Evolutionary conservation across 1,140 invertebrate species (phyloP).

Genomic region (Parasteatoda tepidariorum): DNA sequence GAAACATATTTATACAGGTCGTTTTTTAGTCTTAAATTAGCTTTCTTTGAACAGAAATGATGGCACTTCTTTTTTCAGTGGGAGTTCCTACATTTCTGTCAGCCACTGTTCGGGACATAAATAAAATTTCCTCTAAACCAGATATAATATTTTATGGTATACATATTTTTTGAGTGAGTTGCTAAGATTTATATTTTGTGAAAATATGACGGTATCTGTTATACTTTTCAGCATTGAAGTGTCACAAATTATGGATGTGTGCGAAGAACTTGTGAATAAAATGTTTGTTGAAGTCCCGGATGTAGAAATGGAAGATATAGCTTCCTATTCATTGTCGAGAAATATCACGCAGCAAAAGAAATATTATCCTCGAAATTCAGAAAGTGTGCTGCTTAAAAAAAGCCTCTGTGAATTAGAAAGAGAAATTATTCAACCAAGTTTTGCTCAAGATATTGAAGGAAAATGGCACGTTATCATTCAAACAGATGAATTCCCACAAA

Average conservation of each 20-base stretch:
- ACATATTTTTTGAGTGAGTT: no score
- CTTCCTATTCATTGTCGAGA: constrained; percentile 38
- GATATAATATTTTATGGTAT: no score
- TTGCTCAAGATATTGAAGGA: constrained; percentile 59
- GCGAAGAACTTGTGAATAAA: constrained; percentile 52
- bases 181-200: no score
- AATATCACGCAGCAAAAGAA: constrained; percentile 30
- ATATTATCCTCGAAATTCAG: constrained; percentile 12
- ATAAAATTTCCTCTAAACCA: no score
- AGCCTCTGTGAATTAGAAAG: constrained; percentile 44
- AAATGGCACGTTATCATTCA: constrained; percentile 62
- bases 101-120: no score
- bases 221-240: constrained; percentile 52
- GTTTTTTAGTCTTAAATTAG: no score
- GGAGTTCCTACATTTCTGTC: no score
- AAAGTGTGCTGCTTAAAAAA: not conserved
- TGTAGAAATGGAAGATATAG: constrained; percentile 45
- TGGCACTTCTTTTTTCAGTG: no score
- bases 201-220: not conserved
- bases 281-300: constrained; percentile 57
- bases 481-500: constrained; percentile 54
- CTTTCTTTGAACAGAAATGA: no score
- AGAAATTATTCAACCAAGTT: constrained; percentile 50
- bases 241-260: constrained; percentile 56
- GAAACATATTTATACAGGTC: no score